Evolutionary conservation across 2,113 vertebrate genomes (phyloP), one percentile per base, ranked within the genome.

Genomic region (rat (Rattus norvegicus)): DNA sequence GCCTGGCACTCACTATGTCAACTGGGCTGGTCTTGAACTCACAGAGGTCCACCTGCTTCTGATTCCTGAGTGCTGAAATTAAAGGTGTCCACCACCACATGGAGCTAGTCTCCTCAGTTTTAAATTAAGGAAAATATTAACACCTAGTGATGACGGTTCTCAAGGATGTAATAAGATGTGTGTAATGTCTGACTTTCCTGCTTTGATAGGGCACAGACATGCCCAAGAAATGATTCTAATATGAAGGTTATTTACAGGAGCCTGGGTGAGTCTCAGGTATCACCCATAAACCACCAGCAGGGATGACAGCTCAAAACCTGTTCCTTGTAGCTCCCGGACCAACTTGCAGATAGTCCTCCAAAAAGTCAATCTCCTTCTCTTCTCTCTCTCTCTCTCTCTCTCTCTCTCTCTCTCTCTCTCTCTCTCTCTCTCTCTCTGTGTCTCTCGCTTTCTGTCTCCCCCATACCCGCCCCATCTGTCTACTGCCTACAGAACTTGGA

Each of bases 41-140:
- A 28, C 59, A 63, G 59, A 63, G 81, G 39, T 63, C n/a, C 81
- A 84, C 39, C 81, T 84, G 24, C n/a, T n/a, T 63, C 59, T 43
- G n/a, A 17, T 39, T 84, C 26, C 59, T 39, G 30, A 84, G 59
- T 63, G 24, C n/a, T 63, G n/a, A 28, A 17, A 63, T 84, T 63
- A 43, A 84, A 84, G n/a, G 13, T 43, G 22, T 84, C 1, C 8
- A 19, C 59, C 13, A 30, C 13, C 59, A 84, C n/a, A 28, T 6
- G 7, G 36, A 36, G 11, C n/a, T 39, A 83, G 16, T 87, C 43
- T 12, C 26, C 81, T 72, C 33, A 19, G 13, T 92, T 95, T 80
- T 93, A 75, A 93, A 69, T 72, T 85, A 26, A 54, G 22, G 26
- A 28, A 96, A 39, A 19, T 56, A 81, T 81, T 77, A 73, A 80